phyloP scores from a whole-genome alignment of 2,113 vertebrate genomes.

The Rhagologus leucostigma region DNA sequence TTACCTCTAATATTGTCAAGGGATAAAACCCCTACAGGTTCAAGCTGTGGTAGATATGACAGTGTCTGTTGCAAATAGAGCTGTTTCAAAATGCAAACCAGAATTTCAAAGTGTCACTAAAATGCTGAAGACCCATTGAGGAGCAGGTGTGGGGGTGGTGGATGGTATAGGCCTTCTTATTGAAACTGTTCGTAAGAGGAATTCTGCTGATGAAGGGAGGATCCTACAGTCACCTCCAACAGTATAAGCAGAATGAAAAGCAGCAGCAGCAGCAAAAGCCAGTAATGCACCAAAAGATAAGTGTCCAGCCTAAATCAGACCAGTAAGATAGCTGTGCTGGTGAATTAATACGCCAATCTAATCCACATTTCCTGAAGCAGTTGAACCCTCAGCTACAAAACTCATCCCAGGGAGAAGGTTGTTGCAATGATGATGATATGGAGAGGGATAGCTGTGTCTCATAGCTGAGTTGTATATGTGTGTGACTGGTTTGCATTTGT shows the following conservation, averaged over 20 bases:
- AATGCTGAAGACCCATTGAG: not conserved
- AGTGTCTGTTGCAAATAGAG: not conserved
- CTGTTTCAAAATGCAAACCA: not conserved
- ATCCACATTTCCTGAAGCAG: not conserved
- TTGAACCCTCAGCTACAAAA: not conserved
- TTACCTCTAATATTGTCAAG: not conserved
- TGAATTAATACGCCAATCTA: not conserved
- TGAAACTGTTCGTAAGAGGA: not conserved
- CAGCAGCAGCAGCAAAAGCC: not conserved
- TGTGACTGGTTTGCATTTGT: not conserved
- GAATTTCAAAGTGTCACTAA: not conserved
- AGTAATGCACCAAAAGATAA: not conserved
- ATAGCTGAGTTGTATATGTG: not conserved
- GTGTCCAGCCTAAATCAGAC: not conserved
- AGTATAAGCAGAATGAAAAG: not conserved
- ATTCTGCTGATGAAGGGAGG: not conserved
- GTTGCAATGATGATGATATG: not conserved
- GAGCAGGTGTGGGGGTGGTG: not conserved
- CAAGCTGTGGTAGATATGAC: not conserved
- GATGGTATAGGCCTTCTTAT: not conserved
- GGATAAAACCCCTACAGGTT: not conserved
- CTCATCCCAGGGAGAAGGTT: not conserved
- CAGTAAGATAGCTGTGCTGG: not conserved
- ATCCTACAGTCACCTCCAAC: not conserved
- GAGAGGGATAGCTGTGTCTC: not conserved